A percentile compares a stretch with the other conserved stretches of the same genome.
phyloP scores from a whole-genome alignment of 2,113 vertebrate species.

The Nettapus auritus region DNA sequence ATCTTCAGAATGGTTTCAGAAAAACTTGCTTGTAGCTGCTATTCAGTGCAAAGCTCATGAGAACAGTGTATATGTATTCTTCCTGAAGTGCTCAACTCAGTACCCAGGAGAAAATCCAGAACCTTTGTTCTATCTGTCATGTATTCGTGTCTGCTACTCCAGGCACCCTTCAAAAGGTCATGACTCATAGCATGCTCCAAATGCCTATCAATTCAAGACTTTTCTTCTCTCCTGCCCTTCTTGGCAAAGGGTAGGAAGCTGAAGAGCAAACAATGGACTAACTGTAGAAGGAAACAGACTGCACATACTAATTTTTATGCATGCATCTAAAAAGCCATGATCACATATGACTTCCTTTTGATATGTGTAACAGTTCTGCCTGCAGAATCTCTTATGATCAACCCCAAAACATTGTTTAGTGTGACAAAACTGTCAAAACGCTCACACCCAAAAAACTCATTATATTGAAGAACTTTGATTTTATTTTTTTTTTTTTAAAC shows the following conservation, averaged over 20 bases:
- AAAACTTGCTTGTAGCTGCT: not conserved
- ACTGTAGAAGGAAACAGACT: not conserved
- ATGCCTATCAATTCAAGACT: not conserved
- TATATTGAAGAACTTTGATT: not conserved
- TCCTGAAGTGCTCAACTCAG: not conserved
- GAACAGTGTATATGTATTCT: not conserved
- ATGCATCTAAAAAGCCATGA: not conserved
- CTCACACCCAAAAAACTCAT: not conserved
- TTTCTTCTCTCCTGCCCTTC: not conserved
- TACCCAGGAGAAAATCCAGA: not conserved
- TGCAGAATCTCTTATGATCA: not conserved
- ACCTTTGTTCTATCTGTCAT: not conserved
- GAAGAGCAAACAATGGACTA: not conserved
- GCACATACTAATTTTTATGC: not conserved
- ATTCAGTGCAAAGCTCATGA: not conserved
- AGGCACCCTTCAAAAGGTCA: not conserved
- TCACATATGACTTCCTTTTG: not conserved
- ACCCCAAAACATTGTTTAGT: fast-evolving
- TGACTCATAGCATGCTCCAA: not conserved
- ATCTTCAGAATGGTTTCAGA: not conserved
- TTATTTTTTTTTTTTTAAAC: not conserved
- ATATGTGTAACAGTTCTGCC: not conserved
- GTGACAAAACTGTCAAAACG: not conserved
- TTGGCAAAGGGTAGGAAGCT: not conserved
- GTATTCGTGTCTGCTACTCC: not conserved